Conservation (phyloP, 2,797 vertebrate genomes). For the Netta rufina region DNA sequence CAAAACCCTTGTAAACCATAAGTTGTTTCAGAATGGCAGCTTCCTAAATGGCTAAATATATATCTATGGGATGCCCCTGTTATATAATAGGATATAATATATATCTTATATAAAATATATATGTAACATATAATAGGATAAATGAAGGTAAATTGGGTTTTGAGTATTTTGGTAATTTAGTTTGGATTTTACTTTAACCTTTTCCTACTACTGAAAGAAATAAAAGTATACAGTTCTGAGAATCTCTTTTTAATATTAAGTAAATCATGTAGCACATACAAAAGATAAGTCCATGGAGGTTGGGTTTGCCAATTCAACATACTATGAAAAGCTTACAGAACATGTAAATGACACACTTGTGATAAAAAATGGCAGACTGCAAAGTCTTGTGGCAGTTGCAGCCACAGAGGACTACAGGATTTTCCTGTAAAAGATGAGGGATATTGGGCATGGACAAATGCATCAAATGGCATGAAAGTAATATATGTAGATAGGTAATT, state of each 20-base stretch:
- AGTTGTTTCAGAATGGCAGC: not conserved
- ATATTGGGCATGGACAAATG: not conserved
- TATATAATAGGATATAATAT: not conserved
- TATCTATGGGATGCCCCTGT: not conserved
- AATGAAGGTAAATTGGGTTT: not conserved
- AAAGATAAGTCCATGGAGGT: not conserved
- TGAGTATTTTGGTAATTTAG: not conserved
- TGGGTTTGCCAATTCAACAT: not conserved
- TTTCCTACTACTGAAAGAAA: slow-evolving; percentile 7
- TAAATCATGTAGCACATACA: slow-evolving; percentile 5
- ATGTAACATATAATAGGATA: not conserved
- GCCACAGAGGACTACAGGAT: not conserved
- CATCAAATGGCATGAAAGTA: not conserved
- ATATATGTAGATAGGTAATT: not conserved
- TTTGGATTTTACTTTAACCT: slow-evolving; percentile 19
- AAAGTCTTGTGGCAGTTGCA: not conserved
- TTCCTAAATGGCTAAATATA: not conserved
- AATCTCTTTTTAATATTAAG: slow-evolving; percentile 1
- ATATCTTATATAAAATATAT: no score
- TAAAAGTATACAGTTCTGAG: not conserved
- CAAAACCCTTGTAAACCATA: not conserved
- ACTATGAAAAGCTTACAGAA: not conserved
- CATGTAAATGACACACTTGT: not conserved
- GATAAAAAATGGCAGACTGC: not conserved
- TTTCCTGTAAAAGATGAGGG: not conserved